These are phyloP conservation scores for Thymallus thymallus DNA, from an alignment of 2,113 vertebrate species.

Conservation along the genomic window DNA sequence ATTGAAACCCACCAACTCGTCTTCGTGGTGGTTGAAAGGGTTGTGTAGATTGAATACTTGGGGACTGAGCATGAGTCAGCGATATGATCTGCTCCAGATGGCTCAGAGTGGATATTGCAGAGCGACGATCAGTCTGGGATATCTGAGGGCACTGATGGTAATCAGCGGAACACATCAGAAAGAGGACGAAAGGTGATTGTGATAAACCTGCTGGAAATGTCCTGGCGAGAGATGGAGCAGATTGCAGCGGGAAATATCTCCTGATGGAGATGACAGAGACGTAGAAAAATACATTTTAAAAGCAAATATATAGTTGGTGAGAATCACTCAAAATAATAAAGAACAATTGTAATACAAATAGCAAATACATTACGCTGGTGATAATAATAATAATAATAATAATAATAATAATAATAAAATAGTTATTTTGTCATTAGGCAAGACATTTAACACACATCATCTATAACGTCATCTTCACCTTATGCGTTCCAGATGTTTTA, in stretches of 20 bases:
- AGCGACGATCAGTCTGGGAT: slow-evolving; percentile 83
- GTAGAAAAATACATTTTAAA: slow-evolving; percentile 54
- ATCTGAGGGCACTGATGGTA: slow-evolving; percentile 87
- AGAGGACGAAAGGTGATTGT: slow-evolving; percentile 81
- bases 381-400: too few relatives aligned
- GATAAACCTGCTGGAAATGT: slow-evolving; percentile 89
- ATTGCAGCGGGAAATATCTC: slow-evolving; percentile 70
- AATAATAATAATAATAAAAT: too few relatives aligned
- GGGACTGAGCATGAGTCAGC: slow-evolving; percentile 81
- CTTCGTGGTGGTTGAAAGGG: slow-evolving; percentile 53
- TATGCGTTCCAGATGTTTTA: too few relatives aligned
- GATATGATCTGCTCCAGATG: slow-evolving; percentile 92
- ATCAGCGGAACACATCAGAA: slow-evolving; percentile 86
- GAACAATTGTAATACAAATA: too few relatives aligned
- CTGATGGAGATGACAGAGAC: slow-evolving; percentile 68
- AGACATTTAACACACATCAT: too few relatives aligned
- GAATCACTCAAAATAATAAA: too few relatives aligned
- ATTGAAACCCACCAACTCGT: slow-evolving; percentile 59
- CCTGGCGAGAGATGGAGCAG: slow-evolving; percentile 77
- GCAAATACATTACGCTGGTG: too few relatives aligned
- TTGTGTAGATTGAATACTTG: slow-evolving; percentile 78
- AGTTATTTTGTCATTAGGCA: too few relatives aligned
- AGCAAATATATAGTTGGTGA: background rate
- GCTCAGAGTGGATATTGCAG: slow-evolving; percentile 85
- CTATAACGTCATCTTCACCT: too few relatives aligned